Evolutionary conservation across 2,113 vertebrate genomes (phyloP), one percentile per base, ranked within the genome.

Genomic region (Corythornis cristatus): DNA sequence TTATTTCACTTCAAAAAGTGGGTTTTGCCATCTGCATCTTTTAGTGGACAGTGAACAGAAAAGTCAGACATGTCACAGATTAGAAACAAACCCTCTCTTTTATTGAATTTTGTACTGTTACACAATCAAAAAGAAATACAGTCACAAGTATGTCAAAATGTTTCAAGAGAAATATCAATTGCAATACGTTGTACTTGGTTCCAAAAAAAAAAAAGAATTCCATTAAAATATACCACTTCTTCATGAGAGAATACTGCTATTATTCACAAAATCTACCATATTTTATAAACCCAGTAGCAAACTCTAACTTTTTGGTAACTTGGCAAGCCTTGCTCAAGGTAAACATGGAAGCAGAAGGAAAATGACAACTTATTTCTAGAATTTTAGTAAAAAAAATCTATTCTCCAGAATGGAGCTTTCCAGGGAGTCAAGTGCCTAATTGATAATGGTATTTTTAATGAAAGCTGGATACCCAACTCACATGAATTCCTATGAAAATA

Each of bases 111-210:
- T 85, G 79, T 95, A 94, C 91, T 70, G 93, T 94, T 96, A 96
- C 95, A 96, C 96, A 93, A 95, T 96, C 92, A 95, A 96, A 95
- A 96, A 96, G 94, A 96, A 96, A 92, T 95, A 96, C 95, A 96
- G 89, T 95, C 92, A 96, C 92, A 93, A 96, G 77, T 94, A 96
- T 84, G 43, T 92, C 95, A 95, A 96, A 96, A 92, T 80, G 94
- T 92, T 95, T 94, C 77, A 91, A 87, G 93, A 93, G 95, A 88
- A 93, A 73, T 96, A 94, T 77, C 95, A 91, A 92, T 91, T 79
- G 86, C 78, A 96, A 77, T 93, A 94, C 6, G 33, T 89, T 86
- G 88, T 94, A 96, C 96, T 96, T 96, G 92, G 95, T 94, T 96
- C 95, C 93, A 93, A 92, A 96, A 95, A 48, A 96, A 95, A 95